Conservation (phyloP, 2,113 vertebrate genomes). For the Paradoxurus hermaphroditus region DNA sequence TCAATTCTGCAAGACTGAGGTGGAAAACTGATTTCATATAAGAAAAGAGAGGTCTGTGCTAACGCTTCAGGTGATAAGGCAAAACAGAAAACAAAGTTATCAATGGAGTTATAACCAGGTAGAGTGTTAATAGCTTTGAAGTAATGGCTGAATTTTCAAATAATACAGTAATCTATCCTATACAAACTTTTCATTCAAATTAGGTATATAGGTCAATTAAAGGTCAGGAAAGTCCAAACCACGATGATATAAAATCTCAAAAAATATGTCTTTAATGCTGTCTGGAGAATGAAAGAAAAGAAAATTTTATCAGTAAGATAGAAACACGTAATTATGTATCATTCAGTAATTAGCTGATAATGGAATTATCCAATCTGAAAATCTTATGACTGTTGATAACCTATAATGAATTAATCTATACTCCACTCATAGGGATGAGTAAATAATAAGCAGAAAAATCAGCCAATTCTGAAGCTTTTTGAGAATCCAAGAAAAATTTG, state of each 20-base stretch:
- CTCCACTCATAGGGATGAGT: background rate
- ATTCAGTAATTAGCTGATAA: conserved; percentile 9
- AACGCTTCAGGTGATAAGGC: background rate
- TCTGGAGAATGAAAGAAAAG: conserved; percentile 18
- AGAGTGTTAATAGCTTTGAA: background rate
- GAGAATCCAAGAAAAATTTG: background rate
- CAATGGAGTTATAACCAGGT: background rate
- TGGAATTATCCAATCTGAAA: background rate
- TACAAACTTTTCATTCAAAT: background rate
- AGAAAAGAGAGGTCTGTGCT: background rate
- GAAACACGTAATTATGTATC: background rate
- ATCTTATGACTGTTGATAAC: background rate
- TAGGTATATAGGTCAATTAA: background rate
- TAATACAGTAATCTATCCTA: background rate
- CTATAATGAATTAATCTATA: background rate
- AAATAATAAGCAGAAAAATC: conserved; percentile 21
- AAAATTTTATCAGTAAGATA: background rate
- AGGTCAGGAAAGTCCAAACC: background rate
- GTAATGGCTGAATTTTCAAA: background rate
- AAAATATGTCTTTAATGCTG: background rate
- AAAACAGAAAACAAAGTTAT: background rate
- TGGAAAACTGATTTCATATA: background rate
- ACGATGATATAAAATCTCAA: background rate
- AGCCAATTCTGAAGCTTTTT: background rate
- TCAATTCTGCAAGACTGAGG: background rate